Conservation (phyloP, 2,888 invertebrate species). For the Monopis laevigella region DNA sequence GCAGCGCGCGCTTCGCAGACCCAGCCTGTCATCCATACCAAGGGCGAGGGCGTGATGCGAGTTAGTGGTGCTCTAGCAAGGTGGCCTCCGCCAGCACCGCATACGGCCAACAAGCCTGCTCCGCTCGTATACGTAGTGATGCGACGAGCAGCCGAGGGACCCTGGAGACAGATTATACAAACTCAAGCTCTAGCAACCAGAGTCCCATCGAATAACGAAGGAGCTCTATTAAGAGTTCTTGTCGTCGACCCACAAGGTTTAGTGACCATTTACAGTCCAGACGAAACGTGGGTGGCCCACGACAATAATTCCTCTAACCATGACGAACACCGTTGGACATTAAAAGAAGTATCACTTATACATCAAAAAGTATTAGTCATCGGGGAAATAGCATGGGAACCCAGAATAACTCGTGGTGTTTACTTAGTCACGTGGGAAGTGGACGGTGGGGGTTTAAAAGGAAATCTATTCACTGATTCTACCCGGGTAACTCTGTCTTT, state of each 20-base stretch:
- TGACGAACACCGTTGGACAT: conserved; percentile 66
- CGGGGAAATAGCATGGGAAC: conserved; percentile 79
- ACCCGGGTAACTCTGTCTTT: conserved; percentile 81
- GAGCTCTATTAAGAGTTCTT: conserved; percentile 72
- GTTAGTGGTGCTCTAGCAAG: conserved; percentile 71
- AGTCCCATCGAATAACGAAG: conserved; percentile 72
- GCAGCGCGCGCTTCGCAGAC: conserved; percentile 70
- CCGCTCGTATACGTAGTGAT: conserved; percentile 76
- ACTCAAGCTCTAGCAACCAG: conserved; percentile 71
- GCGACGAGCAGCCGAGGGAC: conserved; percentile 70
- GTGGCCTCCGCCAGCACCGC: conserved; percentile 71
- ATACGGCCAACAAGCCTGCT: conserved; percentile 63
- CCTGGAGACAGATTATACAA: conserved; percentile 74
- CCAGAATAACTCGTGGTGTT: conserved; percentile 71
- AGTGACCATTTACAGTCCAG: conserved; percentile 76
- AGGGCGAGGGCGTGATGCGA: conserved; percentile 73
- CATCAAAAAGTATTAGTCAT: conserved; percentile 77
- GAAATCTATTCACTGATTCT: conserved; percentile 83
- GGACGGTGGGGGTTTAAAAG: conserved; percentile 82
- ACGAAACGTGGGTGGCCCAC: conserved; percentile 68
- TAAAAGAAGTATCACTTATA: conserved; percentile 75
- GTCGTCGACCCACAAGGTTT: conserved; percentile 77
- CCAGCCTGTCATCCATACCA: conserved; percentile 75
- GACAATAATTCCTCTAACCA: conserved; percentile 59
- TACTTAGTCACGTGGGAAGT: conserved; percentile 88